Percentiles rank a stretch among this genome's conserved stretches.
Conservation (phyloP, 2,113 vertebrate genomes). For the Scophthalmus maximus region DNA sequence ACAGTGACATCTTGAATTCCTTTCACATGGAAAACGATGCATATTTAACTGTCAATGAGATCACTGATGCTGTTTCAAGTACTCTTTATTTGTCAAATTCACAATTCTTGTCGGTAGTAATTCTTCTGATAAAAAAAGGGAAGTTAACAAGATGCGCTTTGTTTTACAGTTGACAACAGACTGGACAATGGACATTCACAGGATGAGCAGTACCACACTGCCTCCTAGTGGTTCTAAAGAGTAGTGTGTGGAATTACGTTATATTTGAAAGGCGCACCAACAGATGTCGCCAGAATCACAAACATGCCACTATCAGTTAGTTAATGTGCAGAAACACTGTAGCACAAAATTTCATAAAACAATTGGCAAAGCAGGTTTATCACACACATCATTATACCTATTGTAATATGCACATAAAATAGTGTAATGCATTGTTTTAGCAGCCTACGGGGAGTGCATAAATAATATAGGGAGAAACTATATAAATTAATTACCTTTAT, state of each 20-base stretch:
- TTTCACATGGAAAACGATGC: neutral
- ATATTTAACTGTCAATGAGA: too few relatives aligned
- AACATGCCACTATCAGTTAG: neutral
- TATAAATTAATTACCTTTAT: too few relatives aligned
- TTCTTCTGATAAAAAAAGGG: too few relatives aligned
- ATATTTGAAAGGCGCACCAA: neutral
- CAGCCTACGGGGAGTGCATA: too few relatives aligned
- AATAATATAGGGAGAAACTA: too few relatives aligned
- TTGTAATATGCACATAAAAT: too few relatives aligned
- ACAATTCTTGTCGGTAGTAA: too few relatives aligned
- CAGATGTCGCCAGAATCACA: slow-evolving; percentile 42
- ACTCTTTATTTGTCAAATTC: too few relatives aligned
- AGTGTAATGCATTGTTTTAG: too few relatives aligned
- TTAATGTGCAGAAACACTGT: neutral
- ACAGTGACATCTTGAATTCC: neutral
- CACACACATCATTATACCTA: too few relatives aligned
- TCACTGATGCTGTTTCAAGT: too few relatives aligned
- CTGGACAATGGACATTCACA: neutral
- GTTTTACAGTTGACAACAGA: neutral
- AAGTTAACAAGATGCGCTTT: neutral
- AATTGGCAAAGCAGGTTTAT: neutral
- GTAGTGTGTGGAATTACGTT: slow-evolving; percentile 11
- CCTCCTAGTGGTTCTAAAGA: slow-evolving; percentile 39
- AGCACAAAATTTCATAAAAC: neutral
- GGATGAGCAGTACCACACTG: slow-evolving; percentile 23